Conservation (phyloP, 2,888 invertebrate species). For the Notodonta ziczac region DNA sequence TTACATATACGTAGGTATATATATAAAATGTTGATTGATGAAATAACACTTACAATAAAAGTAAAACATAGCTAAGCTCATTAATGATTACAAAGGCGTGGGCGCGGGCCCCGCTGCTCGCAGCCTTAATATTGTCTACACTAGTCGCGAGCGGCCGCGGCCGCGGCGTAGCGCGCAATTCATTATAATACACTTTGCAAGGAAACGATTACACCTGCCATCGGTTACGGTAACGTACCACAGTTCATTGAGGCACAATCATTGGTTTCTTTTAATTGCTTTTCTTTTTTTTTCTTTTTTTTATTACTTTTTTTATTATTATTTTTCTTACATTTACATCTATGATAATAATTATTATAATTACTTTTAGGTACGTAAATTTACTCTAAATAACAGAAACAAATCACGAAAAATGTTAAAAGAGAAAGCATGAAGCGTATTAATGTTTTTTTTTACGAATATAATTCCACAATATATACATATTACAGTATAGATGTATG, state of each 20-base stretch:
- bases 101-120: conserved; percentile 68
- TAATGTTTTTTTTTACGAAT: conserved; percentile 77
- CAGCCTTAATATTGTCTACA: conserved; percentile 72
- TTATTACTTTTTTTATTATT: conserved; percentile 55
- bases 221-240: conserved; percentile 84
- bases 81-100: conserved; percentile 81
- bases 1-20: conserved; percentile 72
- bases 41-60: conserved; percentile 84
- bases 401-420: conserved; percentile 80
- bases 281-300: conserved; percentile 61
- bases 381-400: conserved; percentile 84
- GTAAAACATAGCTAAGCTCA: conserved; percentile 84
- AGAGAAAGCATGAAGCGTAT: conserved; percentile 84
- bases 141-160: conserved; percentile 49
- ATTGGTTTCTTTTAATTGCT: conserved; percentile 84
- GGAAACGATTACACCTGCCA: conserved; percentile 80
- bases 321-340: conserved; percentile 65
- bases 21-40: conserved; percentile 83
- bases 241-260: conserved; percentile 85
- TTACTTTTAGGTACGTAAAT: conserved; percentile 84
- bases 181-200: conserved; percentile 69
- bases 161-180: conserved; percentile 64
- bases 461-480: conserved; percentile 84
- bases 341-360: conserved; percentile 82
- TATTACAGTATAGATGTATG: conserved; percentile 80